Percentiles rank a stretch among this genome's conserved stretches.
phyloP scores from a whole-genome alignment of 1,140 invertebrate genomes.

The Catajapyx aquilonaris region DNA sequence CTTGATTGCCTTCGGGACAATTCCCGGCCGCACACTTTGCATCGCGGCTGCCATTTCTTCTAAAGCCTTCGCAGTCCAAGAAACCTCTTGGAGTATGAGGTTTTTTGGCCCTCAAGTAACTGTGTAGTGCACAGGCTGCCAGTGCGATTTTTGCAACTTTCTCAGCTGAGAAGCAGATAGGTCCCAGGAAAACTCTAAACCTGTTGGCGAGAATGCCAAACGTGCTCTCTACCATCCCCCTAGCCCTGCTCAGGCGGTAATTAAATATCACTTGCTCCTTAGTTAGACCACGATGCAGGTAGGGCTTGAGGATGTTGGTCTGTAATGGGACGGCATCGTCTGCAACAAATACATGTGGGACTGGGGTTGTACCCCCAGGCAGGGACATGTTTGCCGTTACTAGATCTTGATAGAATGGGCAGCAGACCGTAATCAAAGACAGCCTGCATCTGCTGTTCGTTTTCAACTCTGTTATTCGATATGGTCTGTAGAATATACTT shows the following conservation, averaged over 20 bases:
- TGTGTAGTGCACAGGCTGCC: background rate
- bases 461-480: too few relatives aligned
- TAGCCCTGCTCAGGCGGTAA: slow-evolving; percentile 14
- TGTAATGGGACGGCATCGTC: slow-evolving; percentile 13
- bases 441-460: too few relatives aligned
- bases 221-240: slow-evolving; percentile 16
- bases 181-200: slow-evolving; percentile 1
- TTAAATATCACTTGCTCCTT: slow-evolving; percentile 14
- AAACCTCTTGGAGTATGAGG: too few relatives aligned
- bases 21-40: too few relatives aligned
- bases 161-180: background rate
- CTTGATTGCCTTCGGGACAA: too few relatives aligned
- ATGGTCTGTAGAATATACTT: too few relatives aligned
- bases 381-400: background rate
- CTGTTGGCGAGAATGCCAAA: slow-evolving; percentile 15
- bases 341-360: slow-evolving; percentile 13
- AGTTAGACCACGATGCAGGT: slow-evolving; percentile 6
- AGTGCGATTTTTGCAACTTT: background rate
- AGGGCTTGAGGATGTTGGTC: slow-evolving; percentile 12
- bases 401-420: too few relatives aligned
- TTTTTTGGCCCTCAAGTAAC: background rate
- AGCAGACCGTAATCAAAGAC: too few relatives aligned
- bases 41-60: too few relatives aligned
- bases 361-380: background rate
- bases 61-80: too few relatives aligned